Evolutionary conservation across 1,140 invertebrate species (phyloP), one percentile per base, ranked within the genome.

Genomic region (Ctenoplectra terminalis): DNA sequence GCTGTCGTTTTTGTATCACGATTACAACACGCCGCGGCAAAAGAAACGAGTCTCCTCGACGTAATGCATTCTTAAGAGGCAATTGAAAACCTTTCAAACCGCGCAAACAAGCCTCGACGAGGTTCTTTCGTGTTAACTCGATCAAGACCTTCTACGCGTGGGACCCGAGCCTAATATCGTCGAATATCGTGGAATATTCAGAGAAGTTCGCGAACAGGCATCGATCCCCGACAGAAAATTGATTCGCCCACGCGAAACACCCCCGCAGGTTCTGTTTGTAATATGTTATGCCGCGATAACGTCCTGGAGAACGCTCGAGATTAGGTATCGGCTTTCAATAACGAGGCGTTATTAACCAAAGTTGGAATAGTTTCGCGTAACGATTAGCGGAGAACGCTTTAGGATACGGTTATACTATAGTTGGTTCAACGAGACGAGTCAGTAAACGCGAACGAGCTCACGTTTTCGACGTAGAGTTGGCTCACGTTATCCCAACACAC

Each of bases 1-100:
- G 43, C n/a, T 52, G 23, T 52, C 11, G 37, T n/a, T 29, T 26
- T 31, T 54, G 6, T 77, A 60, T 61, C 50, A 43, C 48, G 46
- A 66, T 74, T 81, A 75, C 50, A 66, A 63, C 2, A 23, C 20
- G 8, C 2, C 7, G 20, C n/a, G 20, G n/a, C 31, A 8, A 48
- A 34, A 73, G n/a, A 61, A 50, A 17, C 46, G 26, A 58, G 15
- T 60, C 37, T 1, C n/a, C 48, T 64, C 29, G 46, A 20, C 43
- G 48, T 80, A 64, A 74, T 81, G 64, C 82, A 81, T 69, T 81
- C 70, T 81, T 23, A 54, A 63, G 72, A 73, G 70, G 23, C 78
- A 87, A 87, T 87, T 66, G 78, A 80, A 64, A 74, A 50, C 69
- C 71, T 82, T 81, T 82, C 56, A 78, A 74, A 84, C 60, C 66